Evolutionary conservation across 1,140 invertebrate genomes (phyloP).

Genomic region (Drosophila lowei): DNA sequence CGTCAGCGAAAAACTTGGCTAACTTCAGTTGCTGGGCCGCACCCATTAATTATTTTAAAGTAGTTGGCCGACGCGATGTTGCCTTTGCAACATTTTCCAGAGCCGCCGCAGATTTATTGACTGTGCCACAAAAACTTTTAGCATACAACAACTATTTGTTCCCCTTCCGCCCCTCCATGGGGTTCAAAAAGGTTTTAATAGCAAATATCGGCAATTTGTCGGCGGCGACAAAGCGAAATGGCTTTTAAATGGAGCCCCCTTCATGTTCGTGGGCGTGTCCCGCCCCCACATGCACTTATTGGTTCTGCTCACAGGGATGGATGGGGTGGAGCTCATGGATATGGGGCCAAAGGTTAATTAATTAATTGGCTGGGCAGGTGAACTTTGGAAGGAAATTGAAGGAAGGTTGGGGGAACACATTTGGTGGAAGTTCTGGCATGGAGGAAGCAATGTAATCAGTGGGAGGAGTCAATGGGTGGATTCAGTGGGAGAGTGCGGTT

Average conservation of each 20-base stretch:
- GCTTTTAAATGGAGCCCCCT: constrained; percentile 64
- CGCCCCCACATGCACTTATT: constrained; percentile 65
- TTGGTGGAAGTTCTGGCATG: too few relatives aligned
- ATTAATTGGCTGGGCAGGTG: constrained; percentile 63
- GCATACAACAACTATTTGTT: constrained; percentile 24
- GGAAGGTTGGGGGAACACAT: neutral
- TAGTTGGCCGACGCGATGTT: constrained; percentile 71
- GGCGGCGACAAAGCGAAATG: constrained; percentile 72
- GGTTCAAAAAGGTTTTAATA: constrained; percentile 49
- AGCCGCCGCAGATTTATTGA: constrained; percentile 69
- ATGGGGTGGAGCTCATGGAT: constrained; percentile 11
- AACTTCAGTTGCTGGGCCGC: constrained; percentile 62
- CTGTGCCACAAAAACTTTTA: constrained; percentile 55
- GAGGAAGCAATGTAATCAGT: too few relatives aligned
- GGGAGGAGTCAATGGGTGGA: too few relatives aligned
- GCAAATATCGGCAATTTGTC: constrained; percentile 56
- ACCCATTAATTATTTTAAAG: constrained; percentile 81
- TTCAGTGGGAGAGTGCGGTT: too few relatives aligned
- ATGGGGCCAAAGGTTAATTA: constrained; percentile 68
- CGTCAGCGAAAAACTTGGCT: constrained; percentile 37
- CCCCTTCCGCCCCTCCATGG: neutral
- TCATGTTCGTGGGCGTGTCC: constrained; percentile 56
- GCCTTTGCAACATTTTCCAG: constrained; percentile 51
- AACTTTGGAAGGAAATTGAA: constrained; percentile 2
- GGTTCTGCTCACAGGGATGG: constrained; percentile 44